phyloP scores from a whole-genome alignment of 2,888 invertebrate species.

The Linyphia triangularis region DNA sequence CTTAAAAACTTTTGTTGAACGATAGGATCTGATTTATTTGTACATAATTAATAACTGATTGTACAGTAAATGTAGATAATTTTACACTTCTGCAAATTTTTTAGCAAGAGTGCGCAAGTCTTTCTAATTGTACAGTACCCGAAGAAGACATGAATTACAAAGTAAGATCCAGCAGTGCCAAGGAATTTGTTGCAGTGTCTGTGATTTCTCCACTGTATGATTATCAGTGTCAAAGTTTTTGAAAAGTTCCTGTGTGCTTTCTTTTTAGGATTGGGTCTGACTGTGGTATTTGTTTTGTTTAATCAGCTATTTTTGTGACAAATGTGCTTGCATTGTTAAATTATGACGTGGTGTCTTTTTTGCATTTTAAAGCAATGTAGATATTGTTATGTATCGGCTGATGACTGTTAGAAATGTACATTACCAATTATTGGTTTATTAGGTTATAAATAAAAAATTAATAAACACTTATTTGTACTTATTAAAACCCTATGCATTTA shows the following conservation, averaged over 20 bases:
- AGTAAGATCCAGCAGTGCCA: conserved; percentile 74
- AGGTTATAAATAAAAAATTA: conserved; percentile 71
- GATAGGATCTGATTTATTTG: conserved; percentile 68
- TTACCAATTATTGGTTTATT: conserved; percentile 72
- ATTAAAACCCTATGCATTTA: too few relatives aligned
- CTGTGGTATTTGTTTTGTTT: conserved; percentile 53
- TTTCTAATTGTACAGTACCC: conserved; percentile 65
- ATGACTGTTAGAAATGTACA: conserved; percentile 74
- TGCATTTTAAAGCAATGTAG: conserved; percentile 73
- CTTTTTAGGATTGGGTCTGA: conserved; percentile 70
- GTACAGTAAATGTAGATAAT: conserved; percentile 72
- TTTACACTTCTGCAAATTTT: conserved; percentile 70
- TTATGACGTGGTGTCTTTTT: conserved; percentile 72
- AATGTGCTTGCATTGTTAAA: conserved; percentile 73
- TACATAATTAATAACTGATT: conserved; percentile 58
- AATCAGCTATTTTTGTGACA: conserved; percentile 71
- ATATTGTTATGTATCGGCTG: conserved; percentile 74
- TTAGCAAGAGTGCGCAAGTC: conserved; percentile 62
- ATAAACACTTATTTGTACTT: not conserved
- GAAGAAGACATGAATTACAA: conserved; percentile 57
- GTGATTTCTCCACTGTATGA: conserved; percentile 70
- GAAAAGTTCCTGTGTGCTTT: conserved; percentile 74
- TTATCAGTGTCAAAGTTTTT: conserved; percentile 71
- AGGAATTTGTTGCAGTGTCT: conserved; percentile 72
- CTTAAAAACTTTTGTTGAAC: conserved; percentile 12